Percentiles rank a stretch among this genome's conserved stretches.
These are phyloP conservation scores for Hydraecia micacea DNA, from an alignment of 2,888 invertebrate species.

Conservation along the genomic window DNA sequence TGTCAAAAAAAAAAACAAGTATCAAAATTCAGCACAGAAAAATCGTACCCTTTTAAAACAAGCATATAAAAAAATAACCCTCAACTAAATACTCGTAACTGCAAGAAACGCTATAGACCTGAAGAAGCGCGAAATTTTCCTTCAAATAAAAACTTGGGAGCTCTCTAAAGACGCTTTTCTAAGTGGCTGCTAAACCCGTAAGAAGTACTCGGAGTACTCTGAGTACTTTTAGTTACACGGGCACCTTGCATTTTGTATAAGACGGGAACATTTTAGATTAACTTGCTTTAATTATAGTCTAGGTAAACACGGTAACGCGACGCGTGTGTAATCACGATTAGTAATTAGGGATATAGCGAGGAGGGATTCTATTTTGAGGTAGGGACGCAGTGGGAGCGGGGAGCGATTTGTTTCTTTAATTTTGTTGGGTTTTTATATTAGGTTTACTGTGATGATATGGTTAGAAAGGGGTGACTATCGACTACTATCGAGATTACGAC, in stretches of 20 bases:
- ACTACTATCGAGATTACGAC: background rate
- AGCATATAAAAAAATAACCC: conserved; percentile 13
- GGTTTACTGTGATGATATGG: background rate
- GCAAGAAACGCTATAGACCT: conserved; percentile 47
- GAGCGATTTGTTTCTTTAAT: conserved; percentile 12
- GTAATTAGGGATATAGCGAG: conserved; percentile 83
- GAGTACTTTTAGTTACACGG: conserved; percentile 57
- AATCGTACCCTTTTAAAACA: background rate
- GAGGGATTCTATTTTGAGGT: conserved; percentile 53
- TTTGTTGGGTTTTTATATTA: background rate
- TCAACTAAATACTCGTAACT: conserved; percentile 32
- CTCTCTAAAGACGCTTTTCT: conserved; percentile 54
- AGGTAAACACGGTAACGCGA: conserved; percentile 81
- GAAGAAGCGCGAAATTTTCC: conserved; percentile 49
- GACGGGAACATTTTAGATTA: conserved; percentile 84
- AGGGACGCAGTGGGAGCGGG: conserved; percentile 50
- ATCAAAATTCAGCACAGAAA: background rate
- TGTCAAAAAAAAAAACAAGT: background rate
- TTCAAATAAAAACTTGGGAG: conserved; percentile 59
- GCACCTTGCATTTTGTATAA: conserved; percentile 87
- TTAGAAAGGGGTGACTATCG: background rate
- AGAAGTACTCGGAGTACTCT: conserved; percentile 58
- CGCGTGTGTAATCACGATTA: conserved; percentile 87
- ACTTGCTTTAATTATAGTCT: conserved; percentile 87
- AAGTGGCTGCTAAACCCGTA: conserved; percentile 62